These are phyloP conservation scores for Rhombomys opimus DNA, from an alignment of 2,113 vertebrate genomes.

Conservation along the genomic window DNA sequence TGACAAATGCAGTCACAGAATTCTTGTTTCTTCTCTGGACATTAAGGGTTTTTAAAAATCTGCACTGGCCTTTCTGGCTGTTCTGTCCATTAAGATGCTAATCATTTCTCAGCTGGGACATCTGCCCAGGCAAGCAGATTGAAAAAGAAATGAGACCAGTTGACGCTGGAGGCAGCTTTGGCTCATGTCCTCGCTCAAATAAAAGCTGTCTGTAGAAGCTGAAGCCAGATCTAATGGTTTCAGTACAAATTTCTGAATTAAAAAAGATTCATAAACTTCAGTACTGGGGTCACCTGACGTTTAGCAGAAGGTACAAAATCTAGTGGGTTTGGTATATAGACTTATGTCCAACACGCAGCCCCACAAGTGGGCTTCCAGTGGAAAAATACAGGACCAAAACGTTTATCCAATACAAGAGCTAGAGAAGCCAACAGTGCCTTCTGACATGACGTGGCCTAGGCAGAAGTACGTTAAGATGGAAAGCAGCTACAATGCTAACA, in stretches of 20 bases:
- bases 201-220: neutral
- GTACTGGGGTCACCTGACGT: neutral
- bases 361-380: neutral
- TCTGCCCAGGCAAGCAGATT: neutral
- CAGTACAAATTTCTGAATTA: neutral
- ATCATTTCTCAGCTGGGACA: neutral
- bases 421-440: neutral
- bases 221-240: neutral
- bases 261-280: neutral
- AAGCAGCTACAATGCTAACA: neutral
- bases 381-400: neutral
- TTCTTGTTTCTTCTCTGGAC: slow-evolving; percentile 11
- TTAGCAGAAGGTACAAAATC: neutral
- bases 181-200: neutral
- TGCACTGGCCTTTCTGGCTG: slow-evolving; percentile 2
- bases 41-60: slow-evolving; percentile 24
- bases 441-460: rapidly evolving
- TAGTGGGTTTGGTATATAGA: neutral
- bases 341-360: neutral
- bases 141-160: neutral
- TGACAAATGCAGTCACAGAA: slow-evolving; percentile 56
- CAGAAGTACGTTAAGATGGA: neutral
- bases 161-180: neutral
- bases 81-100: slow-evolving; percentile 61
- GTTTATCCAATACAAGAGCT: neutral